Evolutionary conservation across 2,888 invertebrate species (phyloP).

Genomic region (Villa cingulata): DNA sequence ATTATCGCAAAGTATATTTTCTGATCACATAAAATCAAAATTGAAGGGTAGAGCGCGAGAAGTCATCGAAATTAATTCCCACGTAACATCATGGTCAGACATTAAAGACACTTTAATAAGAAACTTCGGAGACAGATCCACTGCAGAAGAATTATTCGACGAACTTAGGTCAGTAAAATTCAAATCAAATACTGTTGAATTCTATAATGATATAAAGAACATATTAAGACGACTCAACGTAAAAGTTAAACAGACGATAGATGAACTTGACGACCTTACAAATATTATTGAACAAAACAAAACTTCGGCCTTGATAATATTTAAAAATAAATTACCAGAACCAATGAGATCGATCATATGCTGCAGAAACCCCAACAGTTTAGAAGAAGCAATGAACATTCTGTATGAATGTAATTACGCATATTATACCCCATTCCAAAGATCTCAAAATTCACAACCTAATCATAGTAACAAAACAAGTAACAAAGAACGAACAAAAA

Average conservation of each 20-base stretch:
- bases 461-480: too few species aligned
- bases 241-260: not conserved
- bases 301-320: not conserved
- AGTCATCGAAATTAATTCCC: slow-evolving; percentile 5
- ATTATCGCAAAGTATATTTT: slow-evolving; percentile 1
- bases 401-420: too few species aligned
- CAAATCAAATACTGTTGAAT: slow-evolving; percentile 4
- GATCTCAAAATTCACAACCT: too few species aligned
- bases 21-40: slow-evolving; percentile 5
- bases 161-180: slow-evolving; percentile 4
- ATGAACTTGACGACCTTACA: too few species aligned
- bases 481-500: too few species aligned
- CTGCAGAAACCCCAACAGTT: too few species aligned
- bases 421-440: not conserved
- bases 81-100: not conserved
- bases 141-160: slow-evolving; percentile 7
- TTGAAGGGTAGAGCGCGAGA: slow-evolving; percentile 4
- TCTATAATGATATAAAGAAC: not conserved
- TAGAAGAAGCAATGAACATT: too few species aligned
- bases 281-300: not conserved
- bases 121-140: slow-evolving; percentile 10
- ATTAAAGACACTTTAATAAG: slow-evolving; percentile 1
- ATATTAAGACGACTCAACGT: not conserved
- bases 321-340: not conserved
- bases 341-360: not conserved